Base-by-base conservation (phyloP, 2,797 vertebrate species). In the Gallinago nigripennis region DNA sequence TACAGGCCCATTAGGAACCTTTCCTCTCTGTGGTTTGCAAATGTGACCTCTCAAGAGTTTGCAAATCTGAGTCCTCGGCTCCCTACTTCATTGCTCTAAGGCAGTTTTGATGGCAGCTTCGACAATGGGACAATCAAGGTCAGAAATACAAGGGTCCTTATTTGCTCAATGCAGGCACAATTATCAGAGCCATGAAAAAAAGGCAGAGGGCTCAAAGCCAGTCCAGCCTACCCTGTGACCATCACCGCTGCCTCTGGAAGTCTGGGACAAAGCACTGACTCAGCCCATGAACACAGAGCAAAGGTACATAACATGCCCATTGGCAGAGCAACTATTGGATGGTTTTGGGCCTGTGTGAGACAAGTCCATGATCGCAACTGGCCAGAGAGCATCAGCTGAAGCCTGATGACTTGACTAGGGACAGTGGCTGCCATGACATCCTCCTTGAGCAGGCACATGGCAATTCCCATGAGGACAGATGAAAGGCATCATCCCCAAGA, bases 291-390 rank as follows among this genome's bases (percentile, higher is more conserved):
- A 37, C 54, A 43, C 31, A 12, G 50, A 80, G 37, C 18, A 33
- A 70, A 28, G 48, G 16, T 16, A 51, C 35, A 27, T 8, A 10
- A 10, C 12, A 0, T 16, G 53, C 37, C 64, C 30, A 27, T 0
- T 1, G 39, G 61, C 50, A 83, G 68, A 83, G 57, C 73, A 48
- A 51, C 43, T 48, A 19, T 61, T 20, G 56, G 39, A 21, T 13
- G 57, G 63, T 78, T 68, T 37, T 72, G 73, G 78, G 86, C 58
- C 51, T 19, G 5, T 11, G 18, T 33, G 27, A 60, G n/a, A 50
- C n/a, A 82, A 65, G 31, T 18, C 68, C 31, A 19, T 14, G 69
- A 27, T 35, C 37, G 33, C 57, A 65, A 14, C 35, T 19, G 23
- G 61, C 57, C 79, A 24, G 12, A 60, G 35, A 68, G 72, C 54